Evolutionary conservation across 2,888 invertebrate genomes (phyloP), one percentile per base, ranked within the genome.

Genomic region (Bhutanitis thaidina): DNA sequence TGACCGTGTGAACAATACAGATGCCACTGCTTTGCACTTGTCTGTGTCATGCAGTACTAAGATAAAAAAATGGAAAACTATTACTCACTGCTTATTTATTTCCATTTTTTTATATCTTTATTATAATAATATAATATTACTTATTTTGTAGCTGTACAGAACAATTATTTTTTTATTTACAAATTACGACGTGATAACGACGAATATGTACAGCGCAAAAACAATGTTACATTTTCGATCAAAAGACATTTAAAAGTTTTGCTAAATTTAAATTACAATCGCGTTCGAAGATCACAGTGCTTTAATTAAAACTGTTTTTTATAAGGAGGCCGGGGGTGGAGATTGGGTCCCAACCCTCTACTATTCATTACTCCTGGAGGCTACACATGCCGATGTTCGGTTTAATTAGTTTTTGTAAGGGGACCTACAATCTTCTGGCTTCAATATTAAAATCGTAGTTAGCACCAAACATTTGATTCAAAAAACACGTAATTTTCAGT

Each of bases 341-440:
- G 54, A 61, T 61, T 62, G 63, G 59, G 56, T 66, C 55, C 64
- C 62, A 61, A 57, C 56, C 62, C 67, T 67, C 70, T 56, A 70
- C 71, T 76, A 81, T 83, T 83, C 75, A 81, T 84, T 84, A 78
- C 77, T 74, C 66, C 65, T 69, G 60, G 59, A 63, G 62, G 68
- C 71, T 69, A 77, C 76, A 82, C 74, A 79, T 74, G 71, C 73
- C 80, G 67, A 77, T 80, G 83, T 81, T 81, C 74, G 71, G 63
- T 78, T 82, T 83, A 82, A 86, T 85, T 84, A 82, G 76, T 81
- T 83, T 83, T 80, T 75, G 78, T 80, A 74, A 65, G 66, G 73
- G 64, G 62, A 67, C 65, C 70, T 64, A 65, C 74, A 63, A 74
- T 68, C 62, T 64, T 59, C 57, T 65, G 55, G 54, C 57, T 61